A percentile compares a stretch with the other conserved stretches of the same genome.
Conservation (phyloP, 2,888 invertebrate genomes). For the Erebia palarica region DNA sequence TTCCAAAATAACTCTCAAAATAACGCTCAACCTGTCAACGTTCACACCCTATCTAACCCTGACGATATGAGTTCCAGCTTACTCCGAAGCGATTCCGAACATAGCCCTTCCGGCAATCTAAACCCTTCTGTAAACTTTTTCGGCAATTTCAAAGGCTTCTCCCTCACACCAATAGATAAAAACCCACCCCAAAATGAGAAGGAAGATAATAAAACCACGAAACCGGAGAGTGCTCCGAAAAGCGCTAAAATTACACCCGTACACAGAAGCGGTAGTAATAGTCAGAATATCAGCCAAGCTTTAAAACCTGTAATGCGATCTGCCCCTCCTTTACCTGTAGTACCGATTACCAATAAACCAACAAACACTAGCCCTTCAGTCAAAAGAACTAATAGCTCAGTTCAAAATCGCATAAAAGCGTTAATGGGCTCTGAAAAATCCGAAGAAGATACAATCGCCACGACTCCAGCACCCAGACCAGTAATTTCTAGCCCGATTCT, state of each 20-base stretch:
- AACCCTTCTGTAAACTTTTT: conserved; percentile 86
- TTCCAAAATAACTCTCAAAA: conserved; percentile 67
- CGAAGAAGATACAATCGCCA: conserved; percentile 63
- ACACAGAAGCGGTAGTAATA: conserved; percentile 70
- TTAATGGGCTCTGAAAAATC: conserved; percentile 68
- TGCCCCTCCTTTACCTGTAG: conserved; percentile 86
- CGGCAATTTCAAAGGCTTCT: conserved; percentile 94
- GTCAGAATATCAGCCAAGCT: conserved; percentile 63
- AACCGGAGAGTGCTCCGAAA: conserved; percentile 49
- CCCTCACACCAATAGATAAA: conserved; percentile 84
- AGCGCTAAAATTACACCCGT: conserved; percentile 83
- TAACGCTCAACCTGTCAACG: conserved; percentile 66
- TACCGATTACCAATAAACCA: conserved; percentile 64
- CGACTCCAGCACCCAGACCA: conserved; percentile 87
- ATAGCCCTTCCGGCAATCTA: conserved; percentile 71
- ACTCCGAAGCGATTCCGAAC: conserved; percentile 78
- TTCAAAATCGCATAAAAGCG: conserved; percentile 73
- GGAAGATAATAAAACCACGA: conserved; percentile 31
- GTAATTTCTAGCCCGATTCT: conserved; percentile 91
- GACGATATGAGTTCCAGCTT: conserved; percentile 89
- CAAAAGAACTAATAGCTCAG: conserved; percentile 69
- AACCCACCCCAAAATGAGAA: conserved; percentile 34
- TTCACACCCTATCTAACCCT: conserved; percentile 82
- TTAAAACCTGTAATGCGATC: conserved; percentile 78
- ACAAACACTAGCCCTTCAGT: conserved; percentile 68